A percentile compares a stretch with the other conserved stretches of the same genome.
These are phyloP conservation scores for Xestoiulus laeticollis DNA, from an alignment of 2,888 invertebrate species.

Conservation along the genomic window DNA sequence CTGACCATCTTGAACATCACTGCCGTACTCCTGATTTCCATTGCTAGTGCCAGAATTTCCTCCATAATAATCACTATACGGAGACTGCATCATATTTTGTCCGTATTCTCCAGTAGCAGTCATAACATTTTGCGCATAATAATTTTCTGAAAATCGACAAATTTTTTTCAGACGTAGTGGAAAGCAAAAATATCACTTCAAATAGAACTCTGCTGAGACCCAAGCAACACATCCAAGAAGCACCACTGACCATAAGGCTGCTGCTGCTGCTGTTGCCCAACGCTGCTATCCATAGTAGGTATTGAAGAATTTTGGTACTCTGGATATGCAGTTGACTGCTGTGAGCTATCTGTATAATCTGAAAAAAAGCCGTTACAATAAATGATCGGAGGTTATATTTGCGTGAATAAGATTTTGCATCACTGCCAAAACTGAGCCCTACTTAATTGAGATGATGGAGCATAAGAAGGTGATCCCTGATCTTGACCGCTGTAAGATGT, in stretches of 20 bases:
- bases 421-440: neutral
- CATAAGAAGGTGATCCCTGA: neutral
- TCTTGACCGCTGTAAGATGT: neutral
- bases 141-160: conserved; percentile 8
- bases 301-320: neutral
- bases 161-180: neutral
- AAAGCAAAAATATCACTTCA: neutral
- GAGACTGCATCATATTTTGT: neutral
- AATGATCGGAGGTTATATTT: too few relatives aligned
- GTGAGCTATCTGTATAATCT: conserved; percentile 1
- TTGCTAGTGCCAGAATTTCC: neutral
- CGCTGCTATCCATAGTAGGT: neutral
- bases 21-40: neutral
- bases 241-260: neutral
- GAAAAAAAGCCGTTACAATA: neutral
- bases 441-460: neutral
- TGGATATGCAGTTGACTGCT: neutral
- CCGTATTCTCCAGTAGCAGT: neutral
- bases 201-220: too few relatives aligned
- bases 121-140: neutral
- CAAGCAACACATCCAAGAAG: neutral
- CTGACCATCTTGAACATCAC: neutral
- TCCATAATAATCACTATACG: conserved; percentile 4
- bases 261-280: neutral
- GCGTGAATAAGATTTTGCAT: neutral